Percentiles rank a stretch among this genome's conserved stretches.
phyloP scores from a whole-genome alignment of 1,140 invertebrate species.

The Procambarus virginalis region DNA sequence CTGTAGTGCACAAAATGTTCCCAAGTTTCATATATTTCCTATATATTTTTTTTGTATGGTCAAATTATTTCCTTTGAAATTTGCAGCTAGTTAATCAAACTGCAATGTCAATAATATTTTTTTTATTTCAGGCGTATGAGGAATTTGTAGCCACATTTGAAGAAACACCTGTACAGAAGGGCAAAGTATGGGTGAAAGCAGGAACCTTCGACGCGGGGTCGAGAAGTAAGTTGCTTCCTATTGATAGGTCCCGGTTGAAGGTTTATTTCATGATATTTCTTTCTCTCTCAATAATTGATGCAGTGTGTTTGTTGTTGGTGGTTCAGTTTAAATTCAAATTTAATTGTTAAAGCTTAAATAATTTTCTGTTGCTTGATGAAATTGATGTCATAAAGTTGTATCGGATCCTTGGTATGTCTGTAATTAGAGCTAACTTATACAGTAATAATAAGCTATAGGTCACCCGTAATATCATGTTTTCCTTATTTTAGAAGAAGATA shows the following conservation, averaged over 20 bases:
- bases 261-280: neutral
- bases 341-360: too few species aligned
- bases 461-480: neutral
- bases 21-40: too few species aligned
- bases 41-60: too few species aligned
- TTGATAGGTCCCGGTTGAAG: neutral
- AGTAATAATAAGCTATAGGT: too few species aligned
- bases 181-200: constrained; percentile 97
- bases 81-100: neutral
- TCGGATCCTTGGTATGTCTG: too few species aligned
- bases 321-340: too few species aligned
- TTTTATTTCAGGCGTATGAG: constrained; percentile 80
- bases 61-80: neutral
- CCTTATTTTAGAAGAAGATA: constrained; percentile 84
- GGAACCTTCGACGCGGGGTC: constrained; percentile 96
- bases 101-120: neutral
- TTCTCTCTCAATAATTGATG: neutral
- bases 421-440: too few species aligned
- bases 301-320: too few species aligned
- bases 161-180: constrained; percentile 83
- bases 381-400: too few species aligned
- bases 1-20: too few species aligned
- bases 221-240: constrained; percentile 80
- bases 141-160: constrained; percentile 98
- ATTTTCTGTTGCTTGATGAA: too few species aligned